These are phyloP conservation scores for Nomada flava DNA, from an alignment of 2,888 invertebrate genomes.

Conservation along the genomic window DNA sequence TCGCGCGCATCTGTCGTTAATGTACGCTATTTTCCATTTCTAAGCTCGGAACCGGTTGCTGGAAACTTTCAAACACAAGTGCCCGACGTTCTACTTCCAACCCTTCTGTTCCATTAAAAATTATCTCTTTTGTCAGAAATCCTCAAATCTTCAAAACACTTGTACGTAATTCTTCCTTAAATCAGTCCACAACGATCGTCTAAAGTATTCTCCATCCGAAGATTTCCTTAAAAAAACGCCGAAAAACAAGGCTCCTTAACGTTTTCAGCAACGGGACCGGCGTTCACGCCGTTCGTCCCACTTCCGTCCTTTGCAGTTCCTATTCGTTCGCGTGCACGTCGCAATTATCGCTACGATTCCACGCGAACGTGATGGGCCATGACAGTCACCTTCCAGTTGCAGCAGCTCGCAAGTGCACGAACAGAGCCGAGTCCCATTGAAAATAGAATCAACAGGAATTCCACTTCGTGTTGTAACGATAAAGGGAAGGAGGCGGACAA, in stretches of 20 bases:
- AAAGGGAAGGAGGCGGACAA: not conserved
- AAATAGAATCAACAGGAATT: not conserved
- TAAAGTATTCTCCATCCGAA: not conserved
- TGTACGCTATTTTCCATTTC: slow-evolving; percentile 34
- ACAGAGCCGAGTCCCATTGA: not conserved
- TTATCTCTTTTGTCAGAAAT: too few species aligned
- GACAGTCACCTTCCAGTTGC: slow-evolving; percentile 26
- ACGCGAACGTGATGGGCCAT: slow-evolving; percentile 4
- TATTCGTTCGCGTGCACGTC: slow-evolving; percentile 13
- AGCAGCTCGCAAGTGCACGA: slow-evolving; percentile 7
- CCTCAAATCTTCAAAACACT: too few species aligned
- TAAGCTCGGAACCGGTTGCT: slow-evolving; percentile 4
- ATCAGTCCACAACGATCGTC: too few species aligned
- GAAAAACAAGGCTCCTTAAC: not conserved
- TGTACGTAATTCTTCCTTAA: too few species aligned
- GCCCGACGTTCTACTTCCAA: not conserved
- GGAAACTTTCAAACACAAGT: not conserved
- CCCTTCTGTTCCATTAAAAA: not conserved
- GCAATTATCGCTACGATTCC: slow-evolving; percentile 19
- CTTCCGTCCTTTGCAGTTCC: slow-evolving; percentile 9
- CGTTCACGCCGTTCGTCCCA: slow-evolving; percentile 8
- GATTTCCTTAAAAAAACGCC: not conserved
- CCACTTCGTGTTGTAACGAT: not conserved
- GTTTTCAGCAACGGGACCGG: slow-evolving; percentile 21
- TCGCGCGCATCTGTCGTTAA: slow-evolving; percentile 34